Evolutionary conservation across 2,113 vertebrate species (phyloP), one percentile per base, ranked within the genome.

Genomic region (Quiscalus mexicanus): DNA sequence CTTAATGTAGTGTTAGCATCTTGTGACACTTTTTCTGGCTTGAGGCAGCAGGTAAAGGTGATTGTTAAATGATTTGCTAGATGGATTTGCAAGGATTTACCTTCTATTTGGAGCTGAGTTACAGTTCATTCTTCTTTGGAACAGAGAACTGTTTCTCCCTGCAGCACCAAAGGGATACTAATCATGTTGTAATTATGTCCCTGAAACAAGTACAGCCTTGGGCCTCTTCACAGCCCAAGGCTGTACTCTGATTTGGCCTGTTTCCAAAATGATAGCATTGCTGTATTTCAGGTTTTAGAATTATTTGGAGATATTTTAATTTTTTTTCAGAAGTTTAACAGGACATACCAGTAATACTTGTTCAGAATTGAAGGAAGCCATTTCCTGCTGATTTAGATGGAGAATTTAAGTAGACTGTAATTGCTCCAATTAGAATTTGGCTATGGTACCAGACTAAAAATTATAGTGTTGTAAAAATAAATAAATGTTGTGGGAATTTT

Each of bases 181-280:
- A 77, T 76, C 45, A 21, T 55, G 35, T 88, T 84, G 50, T 82
- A 95, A 79, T 94, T 92, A 53, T 59, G 93, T 87, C 93, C 89
- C 77, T 96, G 94, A 96, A 94, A 85, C 25, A 89, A 92, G 80
- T 89, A 84, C 44, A 79, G 74, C 95, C 94, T 97, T 93, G 91
- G 62, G 50, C 9, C 27, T 88, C 59, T 64, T 58, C 76, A 92
- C 24, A 30, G 89, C 45, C 56, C 84, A 97, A 94, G 94, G 93
- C 49, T 91, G 16, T 79, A 20, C 16, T 87, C 62, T 79, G 49
- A 62, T 84, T 76, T 94, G 63, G 42, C 21, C 21, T 58, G 24
- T 91, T 93, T 94, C 89, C 91, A 91, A 71, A 93, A 79, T 67
- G 87, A 87, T 92, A 91, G 64, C 5, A 0, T 84, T 70, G n/a